Base-by-base conservation (phyloP, 2,113 vertebrate genomes). In the Setophaga kirtlandii region DNA sequence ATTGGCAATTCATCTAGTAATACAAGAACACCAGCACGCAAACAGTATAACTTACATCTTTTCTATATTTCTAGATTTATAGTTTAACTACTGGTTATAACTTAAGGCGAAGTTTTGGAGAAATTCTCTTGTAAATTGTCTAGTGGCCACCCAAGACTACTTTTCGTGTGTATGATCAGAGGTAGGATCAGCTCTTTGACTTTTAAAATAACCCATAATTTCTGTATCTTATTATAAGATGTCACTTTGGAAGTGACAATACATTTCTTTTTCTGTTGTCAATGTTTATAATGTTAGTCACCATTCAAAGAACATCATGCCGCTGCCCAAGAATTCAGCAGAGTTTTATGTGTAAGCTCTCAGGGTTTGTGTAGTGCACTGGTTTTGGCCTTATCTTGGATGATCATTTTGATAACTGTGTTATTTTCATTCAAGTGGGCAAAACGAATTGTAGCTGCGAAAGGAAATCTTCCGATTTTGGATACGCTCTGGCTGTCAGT, bases 261-360 rank as follows among this genome's bases (percentile, higher is more conserved):
- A 56, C 33, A 76, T 95, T 96, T 93, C 73, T 74, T 84, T 71
- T 85, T 80, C 56, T 90, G 9, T 96, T 94, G 75, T 87, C 62
- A 35, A 41, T 97, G 65, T 97, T 97, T 96, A 95, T 94, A 94
- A 93, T 93, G 93, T 97, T 95, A 97, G 96, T 95, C 95, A 93
- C 64, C 71, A 87, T 97, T 96, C 93, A 96, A 85, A 96, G 93
- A 91, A 91, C 90, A 83, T 94, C 96, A 96, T 24, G n/a, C 96
- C 96, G 92, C 96, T 97, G 96, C 84, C 80, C 95, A 92, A 79
- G 92, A 94, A 95, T 97, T 96, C 85, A 97, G 58, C 78, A 77
- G 70, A 75, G 22, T 95, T 94, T 94, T 86, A 56, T 49, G 50
- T 75, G 74, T 86, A 86, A 91, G 76, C 95, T 90, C 76, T 94